Percentiles rank a stretch among this genome's conserved stretches.
Evolutionary conservation across 2,888 invertebrate genomes (phyloP).

Genomic region (Bombylius major): DNA sequence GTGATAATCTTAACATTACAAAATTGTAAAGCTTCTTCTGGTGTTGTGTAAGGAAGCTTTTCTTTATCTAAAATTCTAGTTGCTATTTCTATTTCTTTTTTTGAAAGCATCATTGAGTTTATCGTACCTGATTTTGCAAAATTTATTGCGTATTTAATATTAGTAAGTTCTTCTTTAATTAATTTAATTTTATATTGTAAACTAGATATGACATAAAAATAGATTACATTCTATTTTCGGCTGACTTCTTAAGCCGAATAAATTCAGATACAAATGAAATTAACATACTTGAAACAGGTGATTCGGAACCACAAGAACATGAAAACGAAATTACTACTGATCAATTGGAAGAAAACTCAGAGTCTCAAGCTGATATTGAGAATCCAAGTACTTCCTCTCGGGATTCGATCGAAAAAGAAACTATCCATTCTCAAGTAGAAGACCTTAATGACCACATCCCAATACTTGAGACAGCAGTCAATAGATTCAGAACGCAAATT

Average conservation of each 20-base stretch:
- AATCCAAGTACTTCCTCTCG: not conserved
- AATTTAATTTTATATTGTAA: too few relatives aligned
- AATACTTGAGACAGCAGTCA: constrained; percentile 2
- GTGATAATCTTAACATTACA: too few relatives aligned
- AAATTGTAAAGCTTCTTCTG: too few relatives aligned
- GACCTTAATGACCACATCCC: constrained; percentile 2
- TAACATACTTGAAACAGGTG: not conserved
- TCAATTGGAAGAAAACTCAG: not conserved
- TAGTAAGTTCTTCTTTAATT: too few relatives aligned
- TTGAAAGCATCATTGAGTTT: too few relatives aligned
- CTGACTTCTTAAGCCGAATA: constrained; percentile 5
- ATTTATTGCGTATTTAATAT: too few relatives aligned
- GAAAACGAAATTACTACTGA: too few relatives aligned
- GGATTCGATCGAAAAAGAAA: constrained; percentile 2
- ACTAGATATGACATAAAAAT: not conserved
- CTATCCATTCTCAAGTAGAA: constrained; percentile 3
- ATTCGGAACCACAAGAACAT: too few relatives aligned
- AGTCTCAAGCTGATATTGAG: not conserved
- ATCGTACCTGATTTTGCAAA: too few relatives aligned
- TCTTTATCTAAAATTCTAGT: too few relatives aligned
- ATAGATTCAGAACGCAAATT: constrained; percentile 1
- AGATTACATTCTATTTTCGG: constrained; percentile 2
- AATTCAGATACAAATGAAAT: constrained; percentile 1
- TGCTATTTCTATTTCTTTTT: too few relatives aligned
- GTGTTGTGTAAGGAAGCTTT: too few relatives aligned